A percentile compares a stretch with the other conserved stretches of the same genome.
These are phyloP conservation scores for Silurus meridionalis DNA, from an alignment of 2,113 vertebrate genomes.

Conservation along the genomic window DNA sequence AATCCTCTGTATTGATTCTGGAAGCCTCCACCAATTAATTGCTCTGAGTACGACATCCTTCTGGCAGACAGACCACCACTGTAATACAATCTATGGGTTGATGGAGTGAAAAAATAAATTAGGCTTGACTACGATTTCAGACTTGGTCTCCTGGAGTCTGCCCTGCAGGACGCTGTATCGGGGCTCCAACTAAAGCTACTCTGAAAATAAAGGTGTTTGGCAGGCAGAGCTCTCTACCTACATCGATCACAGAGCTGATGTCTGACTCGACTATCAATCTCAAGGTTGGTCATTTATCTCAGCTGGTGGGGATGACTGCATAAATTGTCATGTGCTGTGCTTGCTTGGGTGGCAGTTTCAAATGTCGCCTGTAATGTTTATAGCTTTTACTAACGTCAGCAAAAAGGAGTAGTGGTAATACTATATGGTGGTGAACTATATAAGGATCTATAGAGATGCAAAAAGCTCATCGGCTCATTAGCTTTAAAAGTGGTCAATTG, in stretches of 20 bases:
- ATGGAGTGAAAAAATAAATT: constrained; percentile 44
- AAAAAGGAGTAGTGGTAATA: constrained; percentile 4
- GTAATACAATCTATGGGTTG: constrained; percentile 43
- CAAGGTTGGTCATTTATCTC: constrained; percentile 26
- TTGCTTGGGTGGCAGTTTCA: constrained; percentile 16
- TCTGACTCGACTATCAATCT: constrained; percentile 40
- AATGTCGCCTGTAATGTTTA: constrained; percentile 23
- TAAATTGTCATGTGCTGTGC: constrained; percentile 30
- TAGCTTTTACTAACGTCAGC: constrained; percentile 31
- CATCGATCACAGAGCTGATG: constrained; percentile 43
- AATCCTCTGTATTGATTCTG: constrained; percentile 44
- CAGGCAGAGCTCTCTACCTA: constrained; percentile 19
- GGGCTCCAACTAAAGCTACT: background rate
- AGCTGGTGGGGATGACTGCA: background rate
- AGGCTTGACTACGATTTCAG: constrained; percentile 18
- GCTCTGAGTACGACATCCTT: constrained; percentile 20
- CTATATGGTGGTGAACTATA: background rate
- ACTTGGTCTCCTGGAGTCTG: constrained; percentile 7
- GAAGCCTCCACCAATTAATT: constrained; percentile 27
- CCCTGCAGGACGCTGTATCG: background rate
- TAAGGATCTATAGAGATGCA: background rate
- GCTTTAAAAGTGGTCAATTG: background rate
- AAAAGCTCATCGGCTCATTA: background rate
- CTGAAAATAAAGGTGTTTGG: constrained; percentile 31
- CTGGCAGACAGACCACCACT: constrained; percentile 39